Percentiles rank a stretch among this genome's conserved stretches.
Evolutionary conservation across 2,797 vertebrate species (phyloP).

Genomic region (Hylomyscus alleni): DNA sequence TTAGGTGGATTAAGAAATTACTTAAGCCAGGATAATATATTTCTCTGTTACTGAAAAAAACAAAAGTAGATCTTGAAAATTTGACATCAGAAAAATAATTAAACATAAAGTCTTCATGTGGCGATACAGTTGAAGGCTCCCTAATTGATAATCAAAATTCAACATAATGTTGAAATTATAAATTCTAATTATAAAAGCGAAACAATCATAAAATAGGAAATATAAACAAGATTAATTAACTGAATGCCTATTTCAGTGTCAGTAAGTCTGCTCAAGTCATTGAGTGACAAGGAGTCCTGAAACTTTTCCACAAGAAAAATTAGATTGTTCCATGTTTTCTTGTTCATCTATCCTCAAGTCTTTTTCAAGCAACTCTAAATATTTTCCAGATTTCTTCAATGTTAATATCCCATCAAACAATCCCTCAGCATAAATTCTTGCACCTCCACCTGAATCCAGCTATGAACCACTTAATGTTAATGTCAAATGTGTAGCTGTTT

Average conservation of each 20-base stretch:
- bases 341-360: background rate
- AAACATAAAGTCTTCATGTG: background rate
- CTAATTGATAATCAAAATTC: background rate
- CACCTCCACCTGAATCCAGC: background rate
- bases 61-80: background rate
- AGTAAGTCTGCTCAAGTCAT: slow-evolving; percentile 16
- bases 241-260: background rate
- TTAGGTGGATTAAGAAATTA: background rate
- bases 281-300: background rate
- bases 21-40: background rate
- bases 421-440: background rate
- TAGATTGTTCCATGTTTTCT: background rate
- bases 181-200: slow-evolving; percentile 4
- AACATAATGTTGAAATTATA: slow-evolving; percentile 27
- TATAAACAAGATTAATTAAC: slow-evolving; percentile 14
- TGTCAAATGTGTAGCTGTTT: background rate
- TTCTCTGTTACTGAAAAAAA: background rate
- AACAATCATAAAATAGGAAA: slow-evolving; percentile 8
- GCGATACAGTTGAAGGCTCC: background rate
- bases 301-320: background rate
- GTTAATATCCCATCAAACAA: background rate
- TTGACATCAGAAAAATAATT: slow-evolving; percentile 21
- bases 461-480: background rate
- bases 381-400: background rate
- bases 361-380: background rate